Conservation (phyloP, 2,113 vertebrate species). For the Chloropsis cyanopogon region DNA sequence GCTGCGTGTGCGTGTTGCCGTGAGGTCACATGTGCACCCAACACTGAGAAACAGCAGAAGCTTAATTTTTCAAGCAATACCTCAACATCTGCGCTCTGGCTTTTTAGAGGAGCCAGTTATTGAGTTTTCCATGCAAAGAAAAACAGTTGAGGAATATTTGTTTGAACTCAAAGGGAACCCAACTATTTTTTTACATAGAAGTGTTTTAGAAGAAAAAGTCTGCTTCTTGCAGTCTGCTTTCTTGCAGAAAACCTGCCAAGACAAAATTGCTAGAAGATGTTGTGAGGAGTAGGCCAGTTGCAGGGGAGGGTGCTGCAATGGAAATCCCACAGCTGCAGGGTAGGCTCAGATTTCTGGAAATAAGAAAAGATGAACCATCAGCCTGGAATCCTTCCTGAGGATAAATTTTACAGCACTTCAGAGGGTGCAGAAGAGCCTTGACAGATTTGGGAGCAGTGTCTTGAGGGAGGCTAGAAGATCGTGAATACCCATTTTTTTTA, state of each 20-base stretch:
- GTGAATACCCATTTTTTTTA: neutral
- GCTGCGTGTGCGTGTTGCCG: accelerated
- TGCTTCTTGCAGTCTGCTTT: neutral
- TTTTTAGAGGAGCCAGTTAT: neutral
- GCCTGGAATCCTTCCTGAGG: neutral
- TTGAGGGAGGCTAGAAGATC: neutral
- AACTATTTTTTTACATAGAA: neutral
- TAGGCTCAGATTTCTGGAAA: neutral
- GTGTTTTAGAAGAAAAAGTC: neutral
- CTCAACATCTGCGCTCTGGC: neutral
- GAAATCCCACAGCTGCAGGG: neutral
- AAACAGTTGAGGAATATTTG: neutral
- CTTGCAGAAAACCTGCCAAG: neutral
- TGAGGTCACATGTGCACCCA: neutral
- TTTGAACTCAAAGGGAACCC: neutral
- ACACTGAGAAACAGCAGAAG: accelerated
- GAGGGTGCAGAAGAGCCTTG: neutral
- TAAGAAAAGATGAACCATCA: neutral
- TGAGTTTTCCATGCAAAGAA: neutral
- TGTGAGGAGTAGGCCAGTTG: neutral
- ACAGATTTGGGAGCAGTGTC: neutral
- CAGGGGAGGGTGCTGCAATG: neutral
- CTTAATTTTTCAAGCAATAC: neutral
- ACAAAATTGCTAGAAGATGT: neutral
- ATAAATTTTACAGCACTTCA: neutral